These are phyloP conservation scores for Rallus crepitans DNA, from an alignment of 2,797 vertebrate species.

Conservation along the genomic window DNA sequence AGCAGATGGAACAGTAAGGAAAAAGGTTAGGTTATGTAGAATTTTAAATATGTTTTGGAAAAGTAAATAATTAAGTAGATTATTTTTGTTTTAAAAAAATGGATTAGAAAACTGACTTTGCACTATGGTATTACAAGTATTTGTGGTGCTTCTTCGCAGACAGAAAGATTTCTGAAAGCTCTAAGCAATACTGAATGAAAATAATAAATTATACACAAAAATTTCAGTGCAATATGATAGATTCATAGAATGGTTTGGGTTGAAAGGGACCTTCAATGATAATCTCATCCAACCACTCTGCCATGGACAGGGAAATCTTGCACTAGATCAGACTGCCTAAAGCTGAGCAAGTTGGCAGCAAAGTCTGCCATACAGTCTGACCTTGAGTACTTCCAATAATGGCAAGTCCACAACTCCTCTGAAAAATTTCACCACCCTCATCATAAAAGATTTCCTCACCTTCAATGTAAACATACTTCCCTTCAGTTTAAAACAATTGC, in stretches of 20 bases:
- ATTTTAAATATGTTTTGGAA: neutral
- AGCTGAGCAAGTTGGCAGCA: no score
- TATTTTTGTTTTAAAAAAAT: neutral
- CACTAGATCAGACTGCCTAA: neutral
- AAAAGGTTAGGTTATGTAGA: neutral
- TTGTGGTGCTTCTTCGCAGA: neutral
- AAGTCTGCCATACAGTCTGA: neutral
- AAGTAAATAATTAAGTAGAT: neutral
- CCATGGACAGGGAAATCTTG: neutral
- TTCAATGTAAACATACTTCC: neutral
- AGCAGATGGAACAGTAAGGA: neutral
- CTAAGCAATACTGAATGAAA: neutral
- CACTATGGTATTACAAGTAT: neutral
- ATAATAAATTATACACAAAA: neutral
- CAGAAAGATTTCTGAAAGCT: neutral
- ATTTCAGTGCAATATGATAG: neutral
- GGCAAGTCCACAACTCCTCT: neutral
- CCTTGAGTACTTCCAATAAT: neutral
- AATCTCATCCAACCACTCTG: neutral
- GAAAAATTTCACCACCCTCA: neutral
- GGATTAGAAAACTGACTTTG: neutral
- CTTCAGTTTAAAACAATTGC: neutral
- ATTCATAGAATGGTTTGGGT: neutral
- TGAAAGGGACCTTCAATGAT: neutral
- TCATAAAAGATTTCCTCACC: neutral